Evolutionary conservation across 2,888 invertebrate species (phyloP), one percentile per base, ranked within the genome.

Genomic region (Chymomyza procnemis): DNA sequence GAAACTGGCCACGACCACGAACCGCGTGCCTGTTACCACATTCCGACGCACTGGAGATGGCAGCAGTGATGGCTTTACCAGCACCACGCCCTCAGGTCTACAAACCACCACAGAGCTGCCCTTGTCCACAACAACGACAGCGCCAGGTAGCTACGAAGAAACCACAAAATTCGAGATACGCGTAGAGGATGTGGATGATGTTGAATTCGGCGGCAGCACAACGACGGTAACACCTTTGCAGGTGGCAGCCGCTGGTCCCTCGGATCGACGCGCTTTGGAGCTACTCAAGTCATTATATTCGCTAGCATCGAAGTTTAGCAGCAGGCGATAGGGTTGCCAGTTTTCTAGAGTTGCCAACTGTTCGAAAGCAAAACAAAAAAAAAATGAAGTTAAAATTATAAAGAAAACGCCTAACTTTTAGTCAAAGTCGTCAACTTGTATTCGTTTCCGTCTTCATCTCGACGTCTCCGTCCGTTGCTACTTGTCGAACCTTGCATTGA

Each of bases 221-320:
- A 79, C 79, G 21, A 61, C 71, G 59, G 61, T 61, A 57, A 34
- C 77, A 90, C 65, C 84, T 88, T 14, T 65, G 21, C 68, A 67
- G 9, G 58, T 55, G 30, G 84, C 73, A 26, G 84, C 73, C 56
- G 52, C 75, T 72, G 68, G 74, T 70, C 91, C 93, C 62, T 94
- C 96, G 14, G 96, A 96, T 85, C 94, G 94, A 21, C 93, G 96
- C 89, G 96, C 96, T 14, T 91, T 97, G 81, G 96, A 96, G 91
- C 92, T 97, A 78, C 93, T 97, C 88, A 94, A 95, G 91, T 96
- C 96, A 73, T 92, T 97, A 66, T 97, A 96, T 91, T 94, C 95
- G 73, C 94, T 97, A 89, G 96, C 96, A 66, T 95, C 96, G 19
- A 94, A 94, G 91, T 96, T 96, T 66, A 87, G 87, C 93, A 96